phyloP scores from a whole-genome alignment of 1,140 invertebrate species.

The Caenorhabditis latens region DNA sequence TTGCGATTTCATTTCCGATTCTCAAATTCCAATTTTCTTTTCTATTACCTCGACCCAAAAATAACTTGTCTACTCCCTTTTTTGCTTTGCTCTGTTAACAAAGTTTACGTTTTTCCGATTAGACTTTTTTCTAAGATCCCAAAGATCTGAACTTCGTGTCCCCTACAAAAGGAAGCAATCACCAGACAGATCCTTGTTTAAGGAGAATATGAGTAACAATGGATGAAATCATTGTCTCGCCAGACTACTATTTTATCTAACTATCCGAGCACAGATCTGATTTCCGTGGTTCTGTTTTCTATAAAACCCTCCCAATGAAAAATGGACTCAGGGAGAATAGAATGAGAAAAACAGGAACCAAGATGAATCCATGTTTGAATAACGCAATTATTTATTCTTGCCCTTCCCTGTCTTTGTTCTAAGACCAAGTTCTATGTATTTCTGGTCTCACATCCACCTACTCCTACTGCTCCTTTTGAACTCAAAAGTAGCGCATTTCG shows the following conservation, averaged over 20 bases:
- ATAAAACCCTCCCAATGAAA: neutral
- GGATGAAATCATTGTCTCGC: constrained; percentile 16
- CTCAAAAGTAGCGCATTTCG: neutral
- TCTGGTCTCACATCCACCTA: neutral
- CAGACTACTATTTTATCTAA: constrained; percentile 7
- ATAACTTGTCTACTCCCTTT: neutral
- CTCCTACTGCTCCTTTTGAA: constrained; percentile 7
- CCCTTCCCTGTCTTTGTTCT: constrained; percentile 12
- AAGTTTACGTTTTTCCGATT: neutral
- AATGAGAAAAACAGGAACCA: constrained; percentile 10
- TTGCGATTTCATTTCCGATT: neutral
- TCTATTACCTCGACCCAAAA: neutral
- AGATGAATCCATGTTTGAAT: constrained; percentile 25
- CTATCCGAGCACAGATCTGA: constrained; percentile 40
- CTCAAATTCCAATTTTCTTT: neutral
- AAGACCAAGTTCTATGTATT: neutral
- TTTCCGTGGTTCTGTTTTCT: constrained; percentile 3
- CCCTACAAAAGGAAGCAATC: constrained; percentile 5
- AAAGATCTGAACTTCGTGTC: neutral
- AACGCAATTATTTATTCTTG: constrained; percentile 37
- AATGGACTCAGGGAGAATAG: neutral
- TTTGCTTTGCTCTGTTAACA: neutral
- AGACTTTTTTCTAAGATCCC: neutral
- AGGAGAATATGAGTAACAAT: constrained; percentile 20
- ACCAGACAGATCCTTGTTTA: constrained; percentile 1